Conservation (phyloP, 30 jellyfish, hydroid and myxozoan genomes). For the Thelohanellus kitauei region DNA sequence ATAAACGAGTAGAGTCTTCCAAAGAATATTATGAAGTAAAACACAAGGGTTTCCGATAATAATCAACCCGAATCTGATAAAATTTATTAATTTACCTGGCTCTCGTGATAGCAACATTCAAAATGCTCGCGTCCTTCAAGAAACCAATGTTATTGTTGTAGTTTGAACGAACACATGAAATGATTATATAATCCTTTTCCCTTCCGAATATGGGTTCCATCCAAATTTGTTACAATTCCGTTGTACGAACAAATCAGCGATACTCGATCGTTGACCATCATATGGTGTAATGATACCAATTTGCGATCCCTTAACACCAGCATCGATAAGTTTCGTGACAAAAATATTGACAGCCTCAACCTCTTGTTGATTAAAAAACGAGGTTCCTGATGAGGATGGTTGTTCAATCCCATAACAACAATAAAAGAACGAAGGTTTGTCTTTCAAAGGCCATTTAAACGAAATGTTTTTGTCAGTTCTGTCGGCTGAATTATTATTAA, state of each 20-base stretch:
- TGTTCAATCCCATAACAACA: not conserved
- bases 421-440: not conserved
- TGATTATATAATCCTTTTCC: not conserved
- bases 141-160: not conserved
- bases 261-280: conserved; percentile 89
- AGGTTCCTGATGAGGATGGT: too few relatives aligned
- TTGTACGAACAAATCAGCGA: too few relatives aligned
- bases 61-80: too few relatives aligned
- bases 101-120: not conserved
- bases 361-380: too few relatives aligned
- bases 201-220: not conserved
- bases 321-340: too few relatives aligned
- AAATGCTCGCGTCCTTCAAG: not conserved
- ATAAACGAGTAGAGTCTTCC: too few relatives aligned
- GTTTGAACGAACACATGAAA: not conserved
- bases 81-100: not conserved
- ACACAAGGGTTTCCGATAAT: too few relatives aligned
- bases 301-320: conserved; percentile 89
- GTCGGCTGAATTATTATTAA: too few relatives aligned
- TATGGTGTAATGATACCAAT: conserved; percentile 91
- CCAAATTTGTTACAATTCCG: too few relatives aligned
- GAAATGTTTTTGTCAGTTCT: too few relatives aligned
- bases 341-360: too few relatives aligned
- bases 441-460: not conserved
- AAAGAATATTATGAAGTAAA: too few relatives aligned